These are phyloP conservation scores for Cherax destructor DNA, from an alignment of 1,140 invertebrate genomes.

Conservation along the genomic window DNA sequence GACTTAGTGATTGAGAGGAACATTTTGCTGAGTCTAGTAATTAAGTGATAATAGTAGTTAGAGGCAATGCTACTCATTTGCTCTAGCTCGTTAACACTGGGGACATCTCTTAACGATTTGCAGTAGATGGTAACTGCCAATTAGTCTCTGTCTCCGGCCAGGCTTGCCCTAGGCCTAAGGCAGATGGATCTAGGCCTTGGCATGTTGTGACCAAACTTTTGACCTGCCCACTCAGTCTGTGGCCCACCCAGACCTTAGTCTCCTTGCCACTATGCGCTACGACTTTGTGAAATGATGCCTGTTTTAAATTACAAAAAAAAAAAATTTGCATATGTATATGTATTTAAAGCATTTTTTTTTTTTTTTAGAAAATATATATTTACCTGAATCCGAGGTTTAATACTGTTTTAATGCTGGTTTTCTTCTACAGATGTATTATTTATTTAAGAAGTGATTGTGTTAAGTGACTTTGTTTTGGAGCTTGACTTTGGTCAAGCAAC, in stretches of 20 bases:
- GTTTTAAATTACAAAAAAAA: too few species aligned
- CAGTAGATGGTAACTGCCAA: not conserved
- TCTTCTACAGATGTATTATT: not conserved
- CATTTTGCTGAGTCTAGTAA: not conserved
- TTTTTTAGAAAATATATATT: too few species aligned
- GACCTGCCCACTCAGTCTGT: slow-evolving; percentile 36
- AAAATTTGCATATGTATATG: not conserved
- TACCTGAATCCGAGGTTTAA: slow-evolving; percentile 3
- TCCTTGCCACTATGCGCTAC: not conserved
- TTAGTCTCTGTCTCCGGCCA: slow-evolving; percentile 51
- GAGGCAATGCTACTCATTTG: not conserved
- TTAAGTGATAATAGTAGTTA: not conserved
- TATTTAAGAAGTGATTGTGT: not conserved
- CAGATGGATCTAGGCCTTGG: slow-evolving; percentile 36
- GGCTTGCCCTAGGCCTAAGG: not conserved
- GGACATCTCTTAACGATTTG: slow-evolving; percentile 19
- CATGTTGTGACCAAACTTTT: not conserved
- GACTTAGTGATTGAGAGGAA: not conserved
- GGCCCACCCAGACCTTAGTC: not conserved
- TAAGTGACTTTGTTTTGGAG: slow-evolving; percentile 9
- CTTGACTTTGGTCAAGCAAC: not conserved
- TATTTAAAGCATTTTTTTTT: slow-evolving; percentile 39
- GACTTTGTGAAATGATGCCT: slow-evolving; percentile 34
- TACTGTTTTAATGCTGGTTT: not conserved
- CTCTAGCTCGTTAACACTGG: slow-evolving; percentile 5